Conservation (phyloP, 2,888 invertebrate genomes). For the Caenorhabditis angaria region DNA sequence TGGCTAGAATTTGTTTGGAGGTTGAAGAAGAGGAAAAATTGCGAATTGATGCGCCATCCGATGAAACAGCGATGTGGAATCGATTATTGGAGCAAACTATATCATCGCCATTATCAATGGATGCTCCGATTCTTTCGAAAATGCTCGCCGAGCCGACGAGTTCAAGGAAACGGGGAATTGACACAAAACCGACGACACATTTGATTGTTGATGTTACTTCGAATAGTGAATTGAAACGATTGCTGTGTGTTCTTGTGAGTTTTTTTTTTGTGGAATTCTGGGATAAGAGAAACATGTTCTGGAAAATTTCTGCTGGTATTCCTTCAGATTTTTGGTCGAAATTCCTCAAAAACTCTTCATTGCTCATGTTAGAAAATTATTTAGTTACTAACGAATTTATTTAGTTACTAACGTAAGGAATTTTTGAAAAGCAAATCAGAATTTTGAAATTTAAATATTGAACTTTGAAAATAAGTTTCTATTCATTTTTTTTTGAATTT, state of each 20-base stretch:
- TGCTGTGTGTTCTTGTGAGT: slow-evolving; percentile 39
- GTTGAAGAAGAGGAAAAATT: slow-evolving; percentile 42
- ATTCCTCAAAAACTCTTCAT: not conserved
- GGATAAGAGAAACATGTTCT: no score
- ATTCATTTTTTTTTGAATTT: no score
- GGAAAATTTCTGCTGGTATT: not conserved
- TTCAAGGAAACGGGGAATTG: not conserved
- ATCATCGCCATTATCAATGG: not conserved
- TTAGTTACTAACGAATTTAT: no score
- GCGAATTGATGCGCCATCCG: slow-evolving; percentile 14
- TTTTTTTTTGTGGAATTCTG: no score
- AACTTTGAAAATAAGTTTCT: no score
- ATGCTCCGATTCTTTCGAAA: not conserved
- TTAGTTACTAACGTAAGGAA: no score
- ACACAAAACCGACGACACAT: no score
- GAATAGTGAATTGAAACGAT: slow-evolving; percentile 34
- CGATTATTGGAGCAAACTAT: slow-evolving; percentile 10
- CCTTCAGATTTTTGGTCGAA: no score
- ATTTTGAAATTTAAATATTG: no score
- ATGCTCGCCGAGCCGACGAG: slow-evolving; percentile 1
- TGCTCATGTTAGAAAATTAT: no score
- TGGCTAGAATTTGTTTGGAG: slow-evolving; percentile 41
- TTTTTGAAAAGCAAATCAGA: no score
- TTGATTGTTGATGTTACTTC: slow-evolving; percentile 41
- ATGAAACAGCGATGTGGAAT: slow-evolving; percentile 1